phyloP scores from a whole-genome alignment of 2,888 invertebrate genomes.

The Lissocephala sabroskyi region DNA sequence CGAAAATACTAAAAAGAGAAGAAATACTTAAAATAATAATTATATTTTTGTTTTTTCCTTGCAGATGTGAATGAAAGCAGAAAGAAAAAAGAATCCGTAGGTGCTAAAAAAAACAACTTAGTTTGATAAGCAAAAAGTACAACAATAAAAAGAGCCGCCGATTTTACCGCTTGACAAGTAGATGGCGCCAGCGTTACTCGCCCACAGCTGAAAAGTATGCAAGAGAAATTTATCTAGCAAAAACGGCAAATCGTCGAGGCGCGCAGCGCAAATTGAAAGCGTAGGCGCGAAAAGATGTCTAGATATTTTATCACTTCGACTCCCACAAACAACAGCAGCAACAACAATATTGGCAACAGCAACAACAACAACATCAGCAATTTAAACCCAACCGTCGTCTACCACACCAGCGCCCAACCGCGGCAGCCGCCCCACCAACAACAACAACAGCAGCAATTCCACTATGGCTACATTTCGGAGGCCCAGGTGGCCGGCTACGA shows the following conservation, averaged over 20 bases:
- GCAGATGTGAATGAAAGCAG: conserved; percentile 72
- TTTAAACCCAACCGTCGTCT: too few species aligned
- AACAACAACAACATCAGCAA: conserved; percentile 43
- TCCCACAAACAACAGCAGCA: conserved; percentile 32
- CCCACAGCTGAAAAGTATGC: conserved; percentile 41
- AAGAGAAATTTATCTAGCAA: neutral
- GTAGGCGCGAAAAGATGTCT: conserved; percentile 51
- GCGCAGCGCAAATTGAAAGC: neutral
- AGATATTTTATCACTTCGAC: conserved; percentile 60
- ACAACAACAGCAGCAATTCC: conserved; percentile 30
- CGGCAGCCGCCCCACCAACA: conserved; percentile 25
- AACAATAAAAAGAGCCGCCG: conserved; percentile 4
- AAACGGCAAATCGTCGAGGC: too few species aligned
- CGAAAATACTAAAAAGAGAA: too few species aligned
- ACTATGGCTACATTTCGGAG: too few species aligned
- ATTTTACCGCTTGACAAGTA: neutral
- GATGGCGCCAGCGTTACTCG: neutral
- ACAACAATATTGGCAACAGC: conserved; percentile 28
- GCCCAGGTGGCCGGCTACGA: too few species aligned
- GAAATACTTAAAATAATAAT: too few species aligned
- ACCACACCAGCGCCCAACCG: too few species aligned
- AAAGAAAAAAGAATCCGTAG: conserved; percentile 72
- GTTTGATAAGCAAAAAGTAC: conserved; percentile 60
- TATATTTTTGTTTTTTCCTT: conserved; percentile 36
- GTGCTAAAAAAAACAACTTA: conserved; percentile 73